Conservation (phyloP, 1,140 invertebrate genomes). For the Drosophila mauritiana region DNA sequence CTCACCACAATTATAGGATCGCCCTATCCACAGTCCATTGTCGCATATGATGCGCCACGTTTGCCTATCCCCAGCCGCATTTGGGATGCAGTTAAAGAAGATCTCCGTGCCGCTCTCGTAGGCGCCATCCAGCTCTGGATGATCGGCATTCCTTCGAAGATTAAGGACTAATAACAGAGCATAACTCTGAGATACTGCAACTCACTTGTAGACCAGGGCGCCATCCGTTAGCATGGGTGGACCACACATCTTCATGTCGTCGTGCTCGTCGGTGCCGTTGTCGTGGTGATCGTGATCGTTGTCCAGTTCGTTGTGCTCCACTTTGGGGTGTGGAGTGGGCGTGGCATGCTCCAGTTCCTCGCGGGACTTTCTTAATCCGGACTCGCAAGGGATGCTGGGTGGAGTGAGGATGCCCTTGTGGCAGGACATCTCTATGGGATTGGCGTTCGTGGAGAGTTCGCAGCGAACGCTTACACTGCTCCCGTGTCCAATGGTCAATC, state of each 20-base stretch:
- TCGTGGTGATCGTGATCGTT: conserved; percentile 55
- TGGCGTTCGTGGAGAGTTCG: conserved; percentile 85
- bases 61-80: conserved; percentile 90
- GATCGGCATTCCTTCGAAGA: conserved; percentile 66
- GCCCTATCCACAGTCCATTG: conserved; percentile 92
- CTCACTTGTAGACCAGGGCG: conserved; percentile 80
- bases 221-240: conserved; percentile 73
- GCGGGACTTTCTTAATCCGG: conserved; percentile 70
- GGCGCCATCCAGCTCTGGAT: conserved; percentile 84
- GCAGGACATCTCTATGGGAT: conserved; percentile 86
- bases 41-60: conserved; percentile 94
- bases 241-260: conserved; percentile 80
- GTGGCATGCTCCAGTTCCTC: conserved; percentile 72
- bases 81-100: conserved; percentile 91
- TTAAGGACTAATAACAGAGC: neutral
- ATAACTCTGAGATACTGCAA: neutral
- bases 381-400: conserved; percentile 86
- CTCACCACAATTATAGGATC: conserved; percentile 90
- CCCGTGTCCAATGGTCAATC: conserved; percentile 91
- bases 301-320: conserved; percentile 85
- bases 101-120: conserved; percentile 92
- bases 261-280: conserved; percentile 74
- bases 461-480: conserved; percentile 89
- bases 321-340: conserved; percentile 28
- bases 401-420: conserved; percentile 89